Percentiles rank a stretch among this genome's conserved stretches.
phyloP scores from a whole-genome alignment of 1,140 invertebrate species.

The Oryzaephilus surinamensis region DNA sequence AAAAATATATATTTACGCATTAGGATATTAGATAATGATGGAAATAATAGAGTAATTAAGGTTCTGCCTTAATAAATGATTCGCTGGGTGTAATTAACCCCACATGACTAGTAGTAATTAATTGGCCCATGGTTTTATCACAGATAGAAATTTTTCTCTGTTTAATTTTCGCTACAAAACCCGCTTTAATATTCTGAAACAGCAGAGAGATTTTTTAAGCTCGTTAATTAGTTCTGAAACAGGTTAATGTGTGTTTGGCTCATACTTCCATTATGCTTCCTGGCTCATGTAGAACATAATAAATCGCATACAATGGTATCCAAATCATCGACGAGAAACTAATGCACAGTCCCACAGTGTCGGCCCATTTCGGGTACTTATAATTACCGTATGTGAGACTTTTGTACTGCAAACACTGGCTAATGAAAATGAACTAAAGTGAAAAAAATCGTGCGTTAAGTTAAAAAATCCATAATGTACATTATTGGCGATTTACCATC shows the following conservation, averaged over 20 bases:
- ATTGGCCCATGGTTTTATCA: constrained; percentile 37
- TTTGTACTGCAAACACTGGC: constrained; percentile 54
- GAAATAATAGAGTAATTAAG: neutral
- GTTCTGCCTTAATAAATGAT: constrained; percentile 7
- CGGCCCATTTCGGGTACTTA: constrained; percentile 63
- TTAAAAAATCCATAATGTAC: constrained; percentile 1
- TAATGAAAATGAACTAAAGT: constrained; percentile 58
- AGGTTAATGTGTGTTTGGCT: constrained; percentile 12
- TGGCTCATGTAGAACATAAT: constrained; percentile 40
- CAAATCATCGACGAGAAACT: constrained; percentile 66
- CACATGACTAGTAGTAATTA: constrained; percentile 40
- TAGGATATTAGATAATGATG: neutral
- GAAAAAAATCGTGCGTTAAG: constrained; percentile 3
- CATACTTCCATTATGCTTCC: constrained; percentile 44
- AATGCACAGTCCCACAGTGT: constrained; percentile 58
- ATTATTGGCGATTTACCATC: constrained; percentile 33
- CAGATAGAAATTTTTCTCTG: constrained; percentile 37
- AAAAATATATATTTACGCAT: neutral
- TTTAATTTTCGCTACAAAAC: constrained; percentile 41
- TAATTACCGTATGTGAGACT: constrained; percentile 57
- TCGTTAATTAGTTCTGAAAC: too few relatives aligned
- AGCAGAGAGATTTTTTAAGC: too few relatives aligned
- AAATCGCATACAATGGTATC: constrained; percentile 57
- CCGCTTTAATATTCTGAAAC: constrained; percentile 40
- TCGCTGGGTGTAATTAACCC: constrained; percentile 20